Evolutionary conservation across 2,888 invertebrate genomes (phyloP), one percentile per base, ranked within the genome.

Genomic region (Diaphora mendica): DNA sequence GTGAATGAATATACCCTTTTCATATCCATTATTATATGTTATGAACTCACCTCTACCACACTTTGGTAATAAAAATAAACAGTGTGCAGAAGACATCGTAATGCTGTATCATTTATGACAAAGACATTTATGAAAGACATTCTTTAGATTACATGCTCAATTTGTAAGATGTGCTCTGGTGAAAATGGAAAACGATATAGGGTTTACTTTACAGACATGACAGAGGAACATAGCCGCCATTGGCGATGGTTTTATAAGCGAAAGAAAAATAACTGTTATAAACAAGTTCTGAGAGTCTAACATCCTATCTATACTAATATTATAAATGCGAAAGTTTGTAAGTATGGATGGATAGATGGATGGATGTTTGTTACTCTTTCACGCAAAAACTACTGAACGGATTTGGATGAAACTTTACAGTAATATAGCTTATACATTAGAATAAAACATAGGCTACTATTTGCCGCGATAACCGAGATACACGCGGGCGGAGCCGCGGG

Each of bases 61-160:
- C 80, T 81, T 76, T 71, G 74, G 75, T 78, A 82, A 81, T 78
- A 83, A 74, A 81, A 81, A 81, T 83, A 81, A 81, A 83, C 83
- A 62, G 74, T 71, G 42, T 68, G 76, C 75, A 77, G 73, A 76
- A 76, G 81, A 74, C 73, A 74, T 69, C 79, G 75, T 75, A 76
- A 81, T 76, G 74, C 68, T 72, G 70, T 42, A 64, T 68, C 73
- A 71, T 76, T 78, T 83, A 81, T 81, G 81, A 75, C 68, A 81
- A 81, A 81, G 68, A n/a, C n/a, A n/a, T n/a, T n/a, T n/a, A n/a
- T n/a, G n/a, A n/a, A n/a, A n/a, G n/a, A n/a, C n/a, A n/a, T n/a
- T 71, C 72, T 78, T 64, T 62, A 72, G 73, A 81, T 83, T 76
- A 81, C 72, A 62, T 15, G 62, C 30, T 30, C 62, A 62, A 62